Conservation (phyloP, 2,888 invertebrate genomes). For the Hirtodrosophila duncani region DNA sequence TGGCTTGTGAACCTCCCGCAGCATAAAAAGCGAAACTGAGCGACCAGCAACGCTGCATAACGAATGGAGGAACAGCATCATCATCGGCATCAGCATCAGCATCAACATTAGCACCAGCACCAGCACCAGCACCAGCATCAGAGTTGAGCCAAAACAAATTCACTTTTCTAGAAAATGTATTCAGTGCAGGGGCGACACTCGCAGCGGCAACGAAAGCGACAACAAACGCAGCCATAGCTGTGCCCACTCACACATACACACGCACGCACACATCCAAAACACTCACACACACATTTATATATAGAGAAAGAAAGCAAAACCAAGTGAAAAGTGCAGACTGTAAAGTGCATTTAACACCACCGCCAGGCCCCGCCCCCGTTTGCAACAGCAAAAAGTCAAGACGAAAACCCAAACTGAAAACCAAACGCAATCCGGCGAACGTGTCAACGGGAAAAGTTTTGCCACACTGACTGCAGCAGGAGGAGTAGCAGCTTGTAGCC, state of each 20-base stretch:
- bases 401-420: constrained; percentile 5
- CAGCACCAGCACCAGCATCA: constrained; percentile 8
- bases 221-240: constrained; percentile 49
- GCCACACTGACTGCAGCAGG: no score
- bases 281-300: background rate
- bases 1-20: constrained; percentile 9
- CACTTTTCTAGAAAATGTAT: constrained; percentile 72
- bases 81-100: no score
- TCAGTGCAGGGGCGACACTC: constrained; percentile 76
- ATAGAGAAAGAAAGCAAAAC: constrained; percentile 5
- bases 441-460: no score
- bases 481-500: no score
- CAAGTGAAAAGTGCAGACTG: constrained; percentile 39
- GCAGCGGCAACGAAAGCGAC: constrained; percentile 70
- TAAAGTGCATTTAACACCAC: constrained; percentile 44
- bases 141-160: constrained; percentile 55
- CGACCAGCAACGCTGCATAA: constrained; percentile 11
- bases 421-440: background rate
- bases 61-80: background rate
- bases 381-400: no score
- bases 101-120: constrained; percentile 16
- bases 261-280: background rate
- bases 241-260: constrained; percentile 9
- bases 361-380: constrained; percentile 14
- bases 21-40: constrained; percentile 13